Conservation (phyloP, 1,140 invertebrate genomes). For the Atopsyche davidsoni region DNA sequence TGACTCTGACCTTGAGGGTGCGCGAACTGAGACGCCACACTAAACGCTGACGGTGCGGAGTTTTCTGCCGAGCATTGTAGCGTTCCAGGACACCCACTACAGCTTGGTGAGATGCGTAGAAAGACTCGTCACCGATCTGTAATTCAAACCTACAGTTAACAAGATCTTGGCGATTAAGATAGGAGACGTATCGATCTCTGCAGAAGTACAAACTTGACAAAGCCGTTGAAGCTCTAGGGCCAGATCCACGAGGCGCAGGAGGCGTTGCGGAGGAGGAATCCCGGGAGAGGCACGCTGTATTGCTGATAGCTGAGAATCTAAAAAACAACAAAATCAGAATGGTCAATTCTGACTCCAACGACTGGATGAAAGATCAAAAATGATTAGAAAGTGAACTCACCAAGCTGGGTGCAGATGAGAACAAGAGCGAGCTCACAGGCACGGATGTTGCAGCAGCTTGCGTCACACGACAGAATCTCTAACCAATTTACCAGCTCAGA, state of each 20-base stretch:
- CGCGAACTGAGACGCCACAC: conserved; percentile 64
- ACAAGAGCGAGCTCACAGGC: conserved; percentile 65
- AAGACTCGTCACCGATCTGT: conserved; percentile 61
- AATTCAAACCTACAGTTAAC: not conserved
- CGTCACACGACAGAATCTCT: conserved; percentile 67
- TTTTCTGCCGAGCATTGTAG: conserved; percentile 65
- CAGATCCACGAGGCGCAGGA: conserved; percentile 51
- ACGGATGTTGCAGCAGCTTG: conserved; percentile 59
- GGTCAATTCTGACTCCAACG: too few relatives aligned
- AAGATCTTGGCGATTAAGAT: not conserved
- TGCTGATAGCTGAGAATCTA: conserved; percentile 38
- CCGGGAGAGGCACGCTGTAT: conserved; percentile 29
- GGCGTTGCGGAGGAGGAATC: conserved; percentile 32
- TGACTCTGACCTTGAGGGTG: conserved; percentile 52
- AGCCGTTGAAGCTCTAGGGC: conserved; percentile 53
- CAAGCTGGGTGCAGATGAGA: conserved; percentile 59
- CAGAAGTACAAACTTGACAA: conserved; percentile 46
- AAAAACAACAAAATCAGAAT: not conserved
- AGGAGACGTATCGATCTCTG: not conserved
- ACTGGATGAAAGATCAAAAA: too few relatives aligned
- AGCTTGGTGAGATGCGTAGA: conserved; percentile 52
- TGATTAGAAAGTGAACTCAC: conserved; percentile 36
- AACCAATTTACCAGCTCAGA: conserved; percentile 58
- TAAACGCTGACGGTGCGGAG: conserved; percentile 64
- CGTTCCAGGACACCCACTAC: conserved; percentile 57